phyloP scores from a whole-genome alignment of 1,140 invertebrate genomes.

The Cyclargus thomasi region DNA sequence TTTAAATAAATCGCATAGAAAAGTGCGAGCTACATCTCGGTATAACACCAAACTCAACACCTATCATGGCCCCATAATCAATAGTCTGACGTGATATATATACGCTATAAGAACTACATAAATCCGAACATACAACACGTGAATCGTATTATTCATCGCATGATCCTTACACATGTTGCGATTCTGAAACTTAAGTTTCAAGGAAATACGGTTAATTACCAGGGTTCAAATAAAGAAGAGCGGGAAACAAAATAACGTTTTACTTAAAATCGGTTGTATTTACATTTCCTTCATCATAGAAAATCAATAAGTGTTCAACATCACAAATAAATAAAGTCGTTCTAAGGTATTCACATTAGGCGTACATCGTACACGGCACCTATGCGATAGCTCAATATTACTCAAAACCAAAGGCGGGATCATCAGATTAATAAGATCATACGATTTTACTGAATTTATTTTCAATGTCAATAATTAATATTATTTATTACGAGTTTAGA shows the following conservation, averaged over 20 bases:
- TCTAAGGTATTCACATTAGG: constrained; percentile 72
- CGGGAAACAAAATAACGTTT: constrained; percentile 71
- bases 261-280: constrained; percentile 75
- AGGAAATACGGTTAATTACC: constrained; percentile 1
- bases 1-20: background rate
- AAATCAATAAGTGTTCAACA: constrained; percentile 73
- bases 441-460: constrained; percentile 46
- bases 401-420: constrained; percentile 64
- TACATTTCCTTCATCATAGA: constrained; percentile 73
- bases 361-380: constrained; percentile 58
- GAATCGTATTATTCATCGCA: background rate
- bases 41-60: background rate
- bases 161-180: background rate
- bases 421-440: constrained; percentile 54
- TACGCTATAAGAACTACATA: background rate
- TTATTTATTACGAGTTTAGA: constrained; percentile 22
- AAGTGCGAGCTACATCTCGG: background rate
- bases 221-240: constrained; percentile 64
- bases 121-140: background rate
- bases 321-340: constrained; percentile 75
- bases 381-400: constrained; percentile 65
- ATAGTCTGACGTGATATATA: constrained; percentile 4
- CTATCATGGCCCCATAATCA: background rate
- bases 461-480: constrained; percentile 44
- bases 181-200: background rate